Evolutionary conservation across 2,797 vertebrate species (phyloP).

Genomic region (Pseudocheirus occidentalis): DNA sequence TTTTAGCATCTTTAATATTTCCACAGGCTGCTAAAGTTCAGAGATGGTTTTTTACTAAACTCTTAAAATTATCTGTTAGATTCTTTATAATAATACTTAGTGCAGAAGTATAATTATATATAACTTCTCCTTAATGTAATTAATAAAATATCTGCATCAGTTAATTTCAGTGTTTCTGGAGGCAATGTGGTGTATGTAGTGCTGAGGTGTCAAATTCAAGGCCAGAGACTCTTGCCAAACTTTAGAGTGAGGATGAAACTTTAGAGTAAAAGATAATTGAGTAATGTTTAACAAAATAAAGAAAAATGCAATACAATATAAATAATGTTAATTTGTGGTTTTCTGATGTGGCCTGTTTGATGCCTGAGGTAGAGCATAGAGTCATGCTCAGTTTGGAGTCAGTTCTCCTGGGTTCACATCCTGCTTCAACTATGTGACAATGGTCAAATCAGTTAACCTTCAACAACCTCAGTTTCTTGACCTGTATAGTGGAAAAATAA

Average conservation of each 20-base stretch:
- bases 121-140: neutral
- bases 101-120: constrained; percentile 30
- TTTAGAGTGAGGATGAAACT: neutral
- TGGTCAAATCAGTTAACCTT: neutral
- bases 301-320: neutral
- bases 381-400: neutral
- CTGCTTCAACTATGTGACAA: neutral
- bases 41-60: constrained; percentile 32
- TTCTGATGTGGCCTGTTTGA: neutral
- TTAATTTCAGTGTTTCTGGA: constrained; percentile 46
- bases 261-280: neutral
- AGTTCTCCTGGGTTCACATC: neutral
- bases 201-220: neutral
- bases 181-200: neutral
- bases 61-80: constrained; percentile 32
- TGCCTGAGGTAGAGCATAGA: neutral
- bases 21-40: constrained; percentile 8
- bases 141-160: neutral
- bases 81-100: neutral
- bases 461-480: neutral
- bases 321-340: neutral
- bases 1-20: neutral
- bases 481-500: neutral
- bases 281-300: neutral
- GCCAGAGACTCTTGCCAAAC: neutral